Percentiles rank a stretch among this genome's conserved stretches.
These are phyloP conservation scores for Salmo trutta DNA, from an alignment of 2,797 vertebrate genomes.

Conservation along the genomic window DNA sequence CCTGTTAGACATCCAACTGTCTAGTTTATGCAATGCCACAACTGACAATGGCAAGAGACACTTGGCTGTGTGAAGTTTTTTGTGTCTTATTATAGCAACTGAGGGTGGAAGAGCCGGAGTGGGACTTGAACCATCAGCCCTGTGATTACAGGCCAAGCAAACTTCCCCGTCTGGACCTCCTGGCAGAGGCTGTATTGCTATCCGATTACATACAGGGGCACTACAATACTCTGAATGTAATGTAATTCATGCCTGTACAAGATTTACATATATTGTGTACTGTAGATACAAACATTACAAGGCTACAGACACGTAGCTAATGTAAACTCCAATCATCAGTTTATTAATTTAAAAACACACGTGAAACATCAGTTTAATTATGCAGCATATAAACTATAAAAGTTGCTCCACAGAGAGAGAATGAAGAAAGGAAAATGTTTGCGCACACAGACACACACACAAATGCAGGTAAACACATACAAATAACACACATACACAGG, in stretches of 20 bases:
- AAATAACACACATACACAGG: slow-evolving; percentile 34
- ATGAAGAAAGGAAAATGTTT: not conserved
- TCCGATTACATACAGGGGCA: not conserved
- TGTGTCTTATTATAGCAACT: not conserved
- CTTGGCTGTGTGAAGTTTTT: not conserved
- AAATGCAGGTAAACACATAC: slow-evolving; percentile 21
- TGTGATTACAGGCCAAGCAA: not conserved
- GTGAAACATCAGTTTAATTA: not conserved
- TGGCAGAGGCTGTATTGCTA: not conserved
- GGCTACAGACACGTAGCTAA: not conserved
- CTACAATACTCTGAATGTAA: no score
- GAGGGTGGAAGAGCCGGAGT: slow-evolving; percentile 9
- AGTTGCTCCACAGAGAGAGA: not conserved
- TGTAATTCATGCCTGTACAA: not conserved
- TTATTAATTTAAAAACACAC: not conserved
- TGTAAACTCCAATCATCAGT: not conserved
- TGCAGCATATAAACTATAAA: not conserved
- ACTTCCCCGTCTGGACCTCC: not conserved
- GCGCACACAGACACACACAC: slow-evolving; percentile 18
- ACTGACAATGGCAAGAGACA: not conserved
- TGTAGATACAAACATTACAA: not conserved
- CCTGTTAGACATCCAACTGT: not conserved
- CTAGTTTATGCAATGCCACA: not conserved
- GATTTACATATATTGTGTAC: not conserved
- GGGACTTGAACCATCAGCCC: not conserved